These are phyloP conservation scores for Cardiocondyla obscurior DNA, from an alignment of 1,140 invertebrate species.

Conservation along the genomic window DNA sequence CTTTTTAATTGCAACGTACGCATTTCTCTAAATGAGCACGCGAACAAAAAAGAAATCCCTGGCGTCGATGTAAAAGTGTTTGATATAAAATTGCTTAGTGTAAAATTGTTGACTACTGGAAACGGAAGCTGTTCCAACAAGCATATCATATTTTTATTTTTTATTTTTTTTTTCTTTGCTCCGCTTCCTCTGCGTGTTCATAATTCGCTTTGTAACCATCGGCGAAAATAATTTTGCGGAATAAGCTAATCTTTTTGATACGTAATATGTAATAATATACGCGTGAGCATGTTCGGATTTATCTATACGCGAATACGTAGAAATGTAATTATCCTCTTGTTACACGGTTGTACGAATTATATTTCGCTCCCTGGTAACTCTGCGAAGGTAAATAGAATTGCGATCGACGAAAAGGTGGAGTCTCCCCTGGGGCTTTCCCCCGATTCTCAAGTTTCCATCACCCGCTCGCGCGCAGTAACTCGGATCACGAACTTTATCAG, in stretches of 20 bases:
- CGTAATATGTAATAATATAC: background rate
- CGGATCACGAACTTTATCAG: slow-evolving; percentile 56
- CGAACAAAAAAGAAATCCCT: background rate
- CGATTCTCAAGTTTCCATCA: slow-evolving; percentile 47
- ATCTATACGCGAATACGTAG: background rate
- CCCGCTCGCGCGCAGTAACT: slow-evolving; percentile 30
- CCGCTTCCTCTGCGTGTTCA: background rate
- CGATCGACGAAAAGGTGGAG: slow-evolving; percentile 44
- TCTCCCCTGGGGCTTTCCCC: background rate
- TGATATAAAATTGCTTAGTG: background rate
- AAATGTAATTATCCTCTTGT: background rate
- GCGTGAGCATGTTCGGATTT: background rate
- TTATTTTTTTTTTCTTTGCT: background rate
- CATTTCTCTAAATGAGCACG: background rate
- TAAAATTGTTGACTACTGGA: background rate
- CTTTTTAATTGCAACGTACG: background rate
- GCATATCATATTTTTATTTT: background rate
- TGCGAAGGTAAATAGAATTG: slow-evolving; percentile 43
- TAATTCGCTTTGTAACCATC: background rate
- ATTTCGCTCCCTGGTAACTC: background rate
- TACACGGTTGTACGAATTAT: background rate
- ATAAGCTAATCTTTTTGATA: background rate
- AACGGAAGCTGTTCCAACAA: background rate
- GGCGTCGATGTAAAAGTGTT: background rate
- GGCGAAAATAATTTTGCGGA: background rate